Conservation (phyloP, 2,113 vertebrate species). For the Empidonax alnorum region DNA sequence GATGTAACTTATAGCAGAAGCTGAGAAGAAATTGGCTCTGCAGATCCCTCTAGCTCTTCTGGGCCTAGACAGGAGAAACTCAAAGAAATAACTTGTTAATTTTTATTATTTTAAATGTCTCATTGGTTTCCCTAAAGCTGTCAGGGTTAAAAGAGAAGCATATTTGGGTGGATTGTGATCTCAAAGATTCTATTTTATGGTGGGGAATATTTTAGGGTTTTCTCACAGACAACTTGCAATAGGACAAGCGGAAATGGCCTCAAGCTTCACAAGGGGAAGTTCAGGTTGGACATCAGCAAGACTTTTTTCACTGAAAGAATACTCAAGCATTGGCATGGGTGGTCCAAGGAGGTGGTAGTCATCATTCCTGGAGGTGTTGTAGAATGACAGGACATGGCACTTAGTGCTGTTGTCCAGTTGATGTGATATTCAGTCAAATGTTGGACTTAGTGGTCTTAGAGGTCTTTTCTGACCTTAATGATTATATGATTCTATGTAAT, state of each 20-base stretch:
- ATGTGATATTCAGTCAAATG: background rate
- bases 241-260: background rate
- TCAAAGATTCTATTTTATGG: background rate
- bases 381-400: too few species aligned
- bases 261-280: background rate
- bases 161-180: background rate
- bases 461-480: background rate
- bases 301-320: background rate
- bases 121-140: background rate
- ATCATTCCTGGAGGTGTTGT: background rate
- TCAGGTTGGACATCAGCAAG: background rate
- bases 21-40: background rate
- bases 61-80: background rate
- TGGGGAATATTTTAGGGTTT: background rate
- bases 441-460: background rate
- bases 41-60: background rate
- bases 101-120: slow-evolving; percentile 13
- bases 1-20: background rate
- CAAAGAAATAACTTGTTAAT: background rate
- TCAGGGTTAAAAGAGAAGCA: background rate
- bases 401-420: background rate
- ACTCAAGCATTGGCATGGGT: background rate
- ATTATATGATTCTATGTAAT: background rate
- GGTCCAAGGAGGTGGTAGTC: background rate
- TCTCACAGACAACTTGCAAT: background rate